A percentile compares a stretch with the other conserved stretches of the same genome.
phyloP scores from a whole-genome alignment of 2,113 vertebrate species.

The Notarius quadriscutis region DNA sequence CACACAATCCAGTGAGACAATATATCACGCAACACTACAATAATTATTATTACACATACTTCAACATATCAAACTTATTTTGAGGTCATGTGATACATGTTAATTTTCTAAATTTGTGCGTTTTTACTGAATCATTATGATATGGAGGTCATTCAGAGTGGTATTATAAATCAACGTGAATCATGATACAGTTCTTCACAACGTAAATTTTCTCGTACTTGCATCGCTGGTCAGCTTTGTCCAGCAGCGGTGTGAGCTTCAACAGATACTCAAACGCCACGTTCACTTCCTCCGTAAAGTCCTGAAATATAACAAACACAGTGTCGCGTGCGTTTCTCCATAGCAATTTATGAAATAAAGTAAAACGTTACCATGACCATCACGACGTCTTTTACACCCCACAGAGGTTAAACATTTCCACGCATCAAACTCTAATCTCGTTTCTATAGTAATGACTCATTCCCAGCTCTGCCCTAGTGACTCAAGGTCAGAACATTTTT shows the following conservation, averaged over 20 bases:
- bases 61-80: background rate
- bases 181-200: background rate
- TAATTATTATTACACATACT: background rate
- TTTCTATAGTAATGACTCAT: background rate
- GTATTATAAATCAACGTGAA: background rate
- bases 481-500: too few relatives aligned
- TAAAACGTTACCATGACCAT: background rate
- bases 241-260: constrained; percentile 91
- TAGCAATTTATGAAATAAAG: too few relatives aligned
- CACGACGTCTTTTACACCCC: background rate
- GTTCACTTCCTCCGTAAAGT: constrained; percentile 93
- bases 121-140: too few relatives aligned
- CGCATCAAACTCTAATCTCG: background rate
- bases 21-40: background rate
- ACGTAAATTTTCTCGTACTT: constrained; percentile 76
- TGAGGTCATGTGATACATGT: background rate
- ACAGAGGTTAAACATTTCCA: too few relatives aligned
- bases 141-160: background rate
- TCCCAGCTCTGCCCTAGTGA: too few relatives aligned
- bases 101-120: too few relatives aligned
- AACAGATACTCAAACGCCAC: constrained; percentile 90
- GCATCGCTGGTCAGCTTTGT: constrained; percentile 97
- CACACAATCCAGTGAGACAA: constrained; percentile 12
- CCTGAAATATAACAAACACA: constrained; percentile 67
- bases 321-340: too few relatives aligned